Base-by-base conservation (phyloP, 53 echinoderm and acorn worm species). In the Stichopus horrens region DNA sequence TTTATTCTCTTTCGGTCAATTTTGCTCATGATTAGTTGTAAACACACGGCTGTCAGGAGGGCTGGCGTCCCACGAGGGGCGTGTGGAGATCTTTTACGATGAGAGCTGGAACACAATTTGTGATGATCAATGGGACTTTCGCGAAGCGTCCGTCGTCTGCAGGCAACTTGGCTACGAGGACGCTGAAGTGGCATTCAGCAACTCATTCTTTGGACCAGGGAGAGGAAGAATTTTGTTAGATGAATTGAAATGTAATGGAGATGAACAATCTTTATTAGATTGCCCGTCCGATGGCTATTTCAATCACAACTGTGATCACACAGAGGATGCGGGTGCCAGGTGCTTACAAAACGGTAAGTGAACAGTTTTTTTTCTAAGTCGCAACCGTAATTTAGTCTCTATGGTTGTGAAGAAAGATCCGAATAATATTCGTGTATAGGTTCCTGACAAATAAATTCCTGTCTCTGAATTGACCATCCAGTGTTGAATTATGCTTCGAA, bases 291-390 rank as follows among this genome's bases (percentile, higher is more conserved):
- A 52, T 14, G 77, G 77, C 52, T 23, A 13, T 52, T 77, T 23
- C 16, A 77, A n/a, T 8, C 52, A 77, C 21, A 77, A 77, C 54
- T 77, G 77, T 77, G 77, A 77, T 0, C 77, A 77, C 77, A 23
- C 52, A 5, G 54, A 77, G 52, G 77, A 77, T 16, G 16, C 54
- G 7, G 77, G 52, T 77, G 77, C 37, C 13, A 9, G 52, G 23
- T 77, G 77, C 7, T 77, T 10, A 11, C 52, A 53, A 7, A 11
- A 52, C 10, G 77, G 77, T 77, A 77, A 77, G 54, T 6, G 0
- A 75, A 37, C 37, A 37, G 0, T 37, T 37, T 37, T 37, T 37
- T 37, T 37, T 37, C 37, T 37, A 37, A 37, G 37, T 37, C 37
- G 37, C 2, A 37, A 37, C 37, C 37, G 37, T 37, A 37, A 37